phyloP scores from a whole-genome alignment of 1,140 invertebrate genomes.

The Aphidius ervi region DNA sequence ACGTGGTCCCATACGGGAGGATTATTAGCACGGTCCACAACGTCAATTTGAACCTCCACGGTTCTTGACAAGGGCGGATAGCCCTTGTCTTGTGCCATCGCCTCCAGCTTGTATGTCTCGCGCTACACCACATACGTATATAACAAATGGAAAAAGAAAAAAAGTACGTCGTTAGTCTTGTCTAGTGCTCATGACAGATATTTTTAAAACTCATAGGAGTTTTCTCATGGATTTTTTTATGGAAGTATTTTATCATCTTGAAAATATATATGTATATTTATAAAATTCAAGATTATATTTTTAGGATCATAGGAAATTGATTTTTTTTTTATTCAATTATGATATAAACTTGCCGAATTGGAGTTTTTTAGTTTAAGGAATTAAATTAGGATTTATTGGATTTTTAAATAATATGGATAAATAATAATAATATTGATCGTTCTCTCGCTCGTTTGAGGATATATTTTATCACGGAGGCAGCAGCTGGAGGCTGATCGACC shows the following conservation, averaged over 20 bases:
- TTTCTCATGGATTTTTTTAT: conserved; percentile 8
- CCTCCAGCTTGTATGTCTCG: conserved; percentile 95
- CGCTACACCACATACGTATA: conserved; percentile 62
- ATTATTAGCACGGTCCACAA: conserved; percentile 95
- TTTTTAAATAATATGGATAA: neutral
- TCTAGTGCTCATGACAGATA: conserved; percentile 29
- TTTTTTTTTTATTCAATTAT: conserved; percentile 6
- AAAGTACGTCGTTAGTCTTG: conserved; percentile 60
- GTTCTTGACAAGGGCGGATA: conserved; percentile 87
- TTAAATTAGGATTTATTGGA: conserved; percentile 1
- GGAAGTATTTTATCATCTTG: conserved; percentile 4
- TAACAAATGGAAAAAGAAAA: conserved; percentile 62
- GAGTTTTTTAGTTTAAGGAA: conserved; percentile 6
- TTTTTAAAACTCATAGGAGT: conserved; percentile 18
- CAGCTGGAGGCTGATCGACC: conserved; percentile 39
- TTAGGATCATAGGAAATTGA: neutral
- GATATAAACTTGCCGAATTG: neutral
- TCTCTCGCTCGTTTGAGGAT: conserved; percentile 32
- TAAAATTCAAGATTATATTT: too few relatives aligned
- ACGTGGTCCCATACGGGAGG: conserved; percentile 94
- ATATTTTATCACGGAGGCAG: conserved; percentile 27
- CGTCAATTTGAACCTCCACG: conserved; percentile 95
- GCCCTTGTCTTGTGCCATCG: conserved; percentile 94
- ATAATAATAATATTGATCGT: conserved; percentile 24
- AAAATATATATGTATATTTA: neutral